These are phyloP conservation scores for Amaurobius ferox DNA, from an alignment of 2,888 invertebrate genomes.

Conservation along the genomic window DNA sequence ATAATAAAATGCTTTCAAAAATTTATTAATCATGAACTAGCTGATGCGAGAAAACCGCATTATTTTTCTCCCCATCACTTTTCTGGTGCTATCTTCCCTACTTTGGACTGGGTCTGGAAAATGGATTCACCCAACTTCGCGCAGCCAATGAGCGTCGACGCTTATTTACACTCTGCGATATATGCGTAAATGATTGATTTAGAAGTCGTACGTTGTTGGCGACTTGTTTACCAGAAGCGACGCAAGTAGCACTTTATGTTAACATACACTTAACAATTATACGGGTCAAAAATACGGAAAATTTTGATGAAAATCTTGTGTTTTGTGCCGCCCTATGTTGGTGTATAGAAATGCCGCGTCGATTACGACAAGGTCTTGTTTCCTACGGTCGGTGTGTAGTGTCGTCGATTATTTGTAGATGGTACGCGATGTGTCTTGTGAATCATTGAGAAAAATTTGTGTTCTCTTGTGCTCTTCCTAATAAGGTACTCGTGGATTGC, in stretches of 20 bases:
- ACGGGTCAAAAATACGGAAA: conserved; percentile 53
- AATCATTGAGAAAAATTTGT: conserved; percentile 61
- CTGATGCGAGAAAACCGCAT: not conserved
- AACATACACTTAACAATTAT: conserved; percentile 43
- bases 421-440: conserved; percentile 53
- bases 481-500: conserved; percentile 43
- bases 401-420: conserved; percentile 66
- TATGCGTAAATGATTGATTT: conserved; percentile 73
- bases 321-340: conserved; percentile 36
- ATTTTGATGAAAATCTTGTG: conserved; percentile 22
- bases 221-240: conserved; percentile 66
- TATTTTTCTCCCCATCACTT: conserved; percentile 27
- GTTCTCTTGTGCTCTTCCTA: conserved; percentile 33
- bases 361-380: conserved; percentile 48
- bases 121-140: conserved; percentile 57
- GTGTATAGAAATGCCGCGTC: conserved; percentile 54
- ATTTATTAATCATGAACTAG: not conserved
- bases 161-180: conserved; percentile 72
- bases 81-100: conserved; percentile 39
- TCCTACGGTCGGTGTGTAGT: conserved; percentile 38
- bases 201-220: conserved; percentile 68
- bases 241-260: conserved; percentile 56
- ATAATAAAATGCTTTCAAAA: not conserved
- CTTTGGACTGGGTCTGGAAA: conserved; percentile 40
- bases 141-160: conserved; percentile 70